A percentile compares a stretch with the other conserved stretches of the same genome.
Evolutionary conservation across 1,140 invertebrate genomes (phyloP).

Genomic region (Paraescarpia echinospica): DNA sequence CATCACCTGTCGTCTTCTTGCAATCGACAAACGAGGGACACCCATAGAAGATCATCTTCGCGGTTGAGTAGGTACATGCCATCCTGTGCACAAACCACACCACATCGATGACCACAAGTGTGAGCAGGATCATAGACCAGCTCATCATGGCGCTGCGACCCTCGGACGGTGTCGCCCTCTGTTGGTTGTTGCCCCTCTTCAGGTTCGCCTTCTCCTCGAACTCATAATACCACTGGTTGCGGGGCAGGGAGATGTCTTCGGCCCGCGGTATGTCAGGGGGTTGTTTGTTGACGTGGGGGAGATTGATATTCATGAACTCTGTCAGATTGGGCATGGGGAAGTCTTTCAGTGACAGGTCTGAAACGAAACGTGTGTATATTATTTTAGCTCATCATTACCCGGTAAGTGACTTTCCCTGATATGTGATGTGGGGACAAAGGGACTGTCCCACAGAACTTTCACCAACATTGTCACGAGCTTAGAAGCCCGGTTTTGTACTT

Average conservation of each 20-base stretch:
- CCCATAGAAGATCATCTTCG: conserved; percentile 32
- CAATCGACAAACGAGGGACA: conserved; percentile 28
- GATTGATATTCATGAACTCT: conserved; percentile 29
- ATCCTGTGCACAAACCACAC: conserved; percentile 31
- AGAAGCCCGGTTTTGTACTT: too few species aligned
- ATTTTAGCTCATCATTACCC: too few species aligned
- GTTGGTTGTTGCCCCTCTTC: not conserved
- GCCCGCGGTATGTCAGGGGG: conserved; percentile 19
- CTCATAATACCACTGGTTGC: conserved; percentile 32
- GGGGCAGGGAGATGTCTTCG: conserved; percentile 25
- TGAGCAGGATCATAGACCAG: conserved; percentile 23
- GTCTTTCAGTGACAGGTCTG: conserved; percentile 32
- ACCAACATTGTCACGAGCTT: too few species aligned
- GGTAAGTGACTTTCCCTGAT: too few species aligned
- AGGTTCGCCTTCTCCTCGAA: conserved; percentile 26
- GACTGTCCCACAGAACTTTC: too few species aligned
- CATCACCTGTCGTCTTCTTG: conserved; percentile 21
- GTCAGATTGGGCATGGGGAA: conserved; percentile 31
- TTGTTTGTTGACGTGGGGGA: conserved; percentile 19
- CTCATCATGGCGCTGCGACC: conserved; percentile 21
- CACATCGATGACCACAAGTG: conserved; percentile 28
- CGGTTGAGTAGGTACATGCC: conserved; percentile 28
- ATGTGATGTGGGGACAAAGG: too few species aligned
- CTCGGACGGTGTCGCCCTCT: not conserved
- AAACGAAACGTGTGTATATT: not conserved